Evolutionary conservation across 53 echinoderm and acorn worm species (phyloP).

Genomic region (Zoroaster sp.): DNA sequence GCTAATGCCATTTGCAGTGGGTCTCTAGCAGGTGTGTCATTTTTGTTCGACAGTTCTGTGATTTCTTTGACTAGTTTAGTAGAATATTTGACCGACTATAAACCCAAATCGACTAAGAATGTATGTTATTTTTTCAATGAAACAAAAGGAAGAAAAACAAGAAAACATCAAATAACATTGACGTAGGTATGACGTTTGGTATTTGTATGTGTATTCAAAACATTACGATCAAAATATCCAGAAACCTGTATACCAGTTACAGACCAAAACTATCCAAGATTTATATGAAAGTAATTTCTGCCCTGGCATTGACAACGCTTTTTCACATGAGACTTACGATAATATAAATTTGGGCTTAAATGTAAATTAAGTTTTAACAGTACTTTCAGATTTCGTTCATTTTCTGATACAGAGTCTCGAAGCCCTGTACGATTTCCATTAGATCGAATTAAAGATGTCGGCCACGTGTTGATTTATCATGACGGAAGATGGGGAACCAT

Average conservation of each 20-base stretch:
- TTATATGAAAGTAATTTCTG: background rate
- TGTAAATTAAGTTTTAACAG: background rate
- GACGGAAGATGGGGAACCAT: slow-evolving; percentile 2
- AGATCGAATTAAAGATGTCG: background rate
- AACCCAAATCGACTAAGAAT: background rate
- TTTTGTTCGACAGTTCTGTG: background rate
- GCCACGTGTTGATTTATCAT: background rate
- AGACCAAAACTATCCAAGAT: background rate
- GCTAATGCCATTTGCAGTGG: slow-evolving; percentile 34
- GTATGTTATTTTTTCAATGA: background rate
- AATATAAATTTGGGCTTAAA: background rate
- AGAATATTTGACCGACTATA: background rate
- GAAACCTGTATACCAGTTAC: background rate
- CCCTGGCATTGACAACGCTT: background rate
- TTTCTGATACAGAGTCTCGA: background rate
- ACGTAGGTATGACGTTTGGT: too few relatives aligned
- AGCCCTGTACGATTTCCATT: background rate
- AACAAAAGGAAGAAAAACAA: too few relatives aligned
- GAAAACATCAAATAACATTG: background rate
- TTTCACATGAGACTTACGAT: background rate
- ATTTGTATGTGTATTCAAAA: too few relatives aligned
- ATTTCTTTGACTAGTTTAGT: background rate
- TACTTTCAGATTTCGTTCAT: background rate
- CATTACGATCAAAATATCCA: background rate
- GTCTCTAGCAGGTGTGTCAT: background rate